A percentile compares a stretch with the other conserved stretches of the same genome.
These are phyloP conservation scores for Zaprionus lachaisei DNA, from an alignment of 1,140 invertebrate species.

Conservation along the genomic window DNA sequence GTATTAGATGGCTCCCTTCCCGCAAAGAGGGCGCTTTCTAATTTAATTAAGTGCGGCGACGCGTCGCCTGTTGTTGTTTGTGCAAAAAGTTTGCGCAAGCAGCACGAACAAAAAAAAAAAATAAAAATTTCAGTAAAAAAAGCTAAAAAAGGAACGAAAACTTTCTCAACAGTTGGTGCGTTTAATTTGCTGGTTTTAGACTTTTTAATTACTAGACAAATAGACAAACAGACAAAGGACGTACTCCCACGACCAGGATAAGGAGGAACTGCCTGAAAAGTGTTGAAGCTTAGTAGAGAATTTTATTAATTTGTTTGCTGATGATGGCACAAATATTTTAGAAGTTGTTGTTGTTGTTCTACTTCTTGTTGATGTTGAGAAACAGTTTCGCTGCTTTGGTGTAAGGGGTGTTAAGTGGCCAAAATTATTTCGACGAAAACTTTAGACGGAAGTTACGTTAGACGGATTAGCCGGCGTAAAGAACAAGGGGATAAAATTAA, in stretches of 20 bases:
- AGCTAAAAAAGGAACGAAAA: slow-evolving; percentile 37
- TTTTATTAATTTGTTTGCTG: slow-evolving; percentile 66
- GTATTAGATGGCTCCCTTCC: slow-evolving; percentile 47
- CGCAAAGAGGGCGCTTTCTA: slow-evolving; percentile 57
- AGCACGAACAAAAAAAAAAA: slow-evolving; percentile 4
- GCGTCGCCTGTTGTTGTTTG: slow-evolving; percentile 70
- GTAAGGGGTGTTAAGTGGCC: background rate
- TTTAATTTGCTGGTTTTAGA: slow-evolving; percentile 82
- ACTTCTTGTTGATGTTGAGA: background rate
- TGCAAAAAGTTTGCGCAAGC: slow-evolving; percentile 47
- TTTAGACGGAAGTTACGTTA: background rate
- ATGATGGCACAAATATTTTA: slow-evolving; percentile 57
- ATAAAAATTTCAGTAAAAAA: slow-evolving; percentile 38
- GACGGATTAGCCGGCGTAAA: background rate
- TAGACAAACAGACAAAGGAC: slow-evolving; percentile 43
- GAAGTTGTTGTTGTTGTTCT: background rate
- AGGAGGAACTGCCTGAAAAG: background rate
- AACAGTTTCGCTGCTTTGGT: background rate
- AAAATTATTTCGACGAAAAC: background rate
- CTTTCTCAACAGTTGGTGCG: slow-evolving; percentile 69
- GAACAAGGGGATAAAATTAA: slow-evolving; percentile 1
- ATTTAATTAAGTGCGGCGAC: slow-evolving; percentile 80
- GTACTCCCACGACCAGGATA: background rate
- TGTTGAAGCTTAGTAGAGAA: slow-evolving; percentile 41
- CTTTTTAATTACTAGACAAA: slow-evolving; percentile 82